Base-by-base conservation (phyloP, 2,888 invertebrate species). In the Anorthoa munda region DNA sequence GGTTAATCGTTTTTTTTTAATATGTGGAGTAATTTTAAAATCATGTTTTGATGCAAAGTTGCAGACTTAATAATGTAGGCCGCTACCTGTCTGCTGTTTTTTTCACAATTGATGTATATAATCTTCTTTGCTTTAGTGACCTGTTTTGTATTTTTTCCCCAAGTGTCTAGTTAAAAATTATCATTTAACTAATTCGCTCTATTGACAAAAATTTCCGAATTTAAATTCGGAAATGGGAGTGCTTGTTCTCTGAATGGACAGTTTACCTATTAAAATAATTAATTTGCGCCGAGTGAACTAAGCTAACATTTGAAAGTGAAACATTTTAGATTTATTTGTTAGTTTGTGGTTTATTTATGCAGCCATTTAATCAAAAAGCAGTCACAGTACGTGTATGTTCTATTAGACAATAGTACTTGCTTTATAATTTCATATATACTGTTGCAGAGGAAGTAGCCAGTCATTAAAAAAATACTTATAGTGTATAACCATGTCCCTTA, bases 391-490 rank as follows among this genome's bases (percentile, higher is more conserved):
- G 39, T 26, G 4, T 12, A 18, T 39, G 39, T 45, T 21, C 18
- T 51, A 9, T 26, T 64, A 4, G 26, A 15, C 23, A 59, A 23
- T 45, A 55, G 1, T 5, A 50, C 4, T 66, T 75, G 59, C n/a
- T 39, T 26, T 23, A 48, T 15, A 39, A 53, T 18, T 26, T 26
- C 39, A 48, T 15, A 48, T 15, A 39, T 4, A 26, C 45, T 17
- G 18, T 39, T 51, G 18, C 7, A 66, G 18, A 50, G 46, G 15
- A 75, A 46, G 31, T 23, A 31, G 1, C 2, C 4, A 21, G n/a
- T 53, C 76, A 48, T 66, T 66, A 55, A 68, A 76, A 76, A 74
- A 31, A 51, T 67, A 77, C 50, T 68, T 61, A 75, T 18, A 18
- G 9, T 50, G 21, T n/a, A 31, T n/a, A 45, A 48, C 5, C 31